phyloP scores from a whole-genome alignment of 2,888 invertebrate species.

The Dichetophora obliterata region DNA sequence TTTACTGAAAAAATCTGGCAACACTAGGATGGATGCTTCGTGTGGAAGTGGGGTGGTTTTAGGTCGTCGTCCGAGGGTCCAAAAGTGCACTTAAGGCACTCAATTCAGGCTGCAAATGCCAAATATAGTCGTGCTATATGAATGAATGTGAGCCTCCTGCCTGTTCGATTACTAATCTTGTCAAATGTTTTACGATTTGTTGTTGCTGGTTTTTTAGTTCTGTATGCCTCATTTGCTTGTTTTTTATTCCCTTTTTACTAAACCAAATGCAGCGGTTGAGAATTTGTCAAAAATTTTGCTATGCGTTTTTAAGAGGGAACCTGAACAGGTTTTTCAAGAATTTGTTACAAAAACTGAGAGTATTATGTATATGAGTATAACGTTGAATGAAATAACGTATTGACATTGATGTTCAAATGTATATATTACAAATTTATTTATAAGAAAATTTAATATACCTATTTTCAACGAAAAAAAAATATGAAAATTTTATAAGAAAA shows the following conservation, averaged over 20 bases:
- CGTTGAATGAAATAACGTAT: too few species aligned
- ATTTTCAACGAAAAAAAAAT: too few species aligned
- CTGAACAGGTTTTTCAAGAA: too few species aligned
- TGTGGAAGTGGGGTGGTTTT: background rate
- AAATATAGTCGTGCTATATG: conserved; percentile 10
- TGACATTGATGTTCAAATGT: too few species aligned
- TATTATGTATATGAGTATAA: too few species aligned
- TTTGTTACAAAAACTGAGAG: too few species aligned
- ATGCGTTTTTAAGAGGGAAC: too few species aligned
- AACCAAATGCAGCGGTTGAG: conserved; percentile 2
- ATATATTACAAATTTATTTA: too few species aligned
- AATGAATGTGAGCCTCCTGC: background rate
- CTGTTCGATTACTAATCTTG: conserved; percentile 9
- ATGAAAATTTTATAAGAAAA: too few species aligned
- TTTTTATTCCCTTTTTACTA: background rate
- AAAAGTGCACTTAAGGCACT: background rate
- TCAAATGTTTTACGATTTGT: conserved; percentile 28
- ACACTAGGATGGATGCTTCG: background rate
- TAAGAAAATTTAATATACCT: too few species aligned
- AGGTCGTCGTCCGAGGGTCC: too few species aligned
- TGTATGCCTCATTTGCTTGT: background rate
- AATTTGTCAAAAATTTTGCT: conserved; percentile 12
- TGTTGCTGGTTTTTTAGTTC: background rate
- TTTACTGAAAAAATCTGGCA: too few species aligned
- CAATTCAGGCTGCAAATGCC: conserved; percentile 3